Evolutionary conservation across 2,888 invertebrate genomes (phyloP).

Genomic region (Platynereis dumerilii): DNA sequence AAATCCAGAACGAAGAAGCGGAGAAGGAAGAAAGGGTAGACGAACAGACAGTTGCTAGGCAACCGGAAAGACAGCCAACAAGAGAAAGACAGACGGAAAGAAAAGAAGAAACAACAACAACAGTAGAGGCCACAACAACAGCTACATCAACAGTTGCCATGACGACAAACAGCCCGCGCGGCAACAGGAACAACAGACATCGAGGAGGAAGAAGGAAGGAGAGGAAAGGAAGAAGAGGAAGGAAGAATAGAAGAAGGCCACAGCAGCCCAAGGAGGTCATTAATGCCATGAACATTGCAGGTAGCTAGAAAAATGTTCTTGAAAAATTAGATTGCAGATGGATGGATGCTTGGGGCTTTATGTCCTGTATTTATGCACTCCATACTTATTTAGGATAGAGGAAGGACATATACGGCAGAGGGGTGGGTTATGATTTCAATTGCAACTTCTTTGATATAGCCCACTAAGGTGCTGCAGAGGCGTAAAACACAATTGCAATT

Average conservation of each 20-base stretch:
- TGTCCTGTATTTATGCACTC: no score
- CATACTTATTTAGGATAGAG: no score
- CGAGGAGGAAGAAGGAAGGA: neutral
- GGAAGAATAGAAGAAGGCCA: neutral
- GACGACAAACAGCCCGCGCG: neutral
- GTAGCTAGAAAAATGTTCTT: no score
- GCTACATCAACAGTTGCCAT: neutral
- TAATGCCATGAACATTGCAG: no score
- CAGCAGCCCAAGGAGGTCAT: neutral
- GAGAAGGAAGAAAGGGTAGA: constrained; percentile 14
- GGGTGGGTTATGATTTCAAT: no score
- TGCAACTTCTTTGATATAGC: no score
- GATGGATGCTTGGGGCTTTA: no score
- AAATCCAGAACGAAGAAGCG: neutral
- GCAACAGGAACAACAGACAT: neutral
- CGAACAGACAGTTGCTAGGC: neutral
- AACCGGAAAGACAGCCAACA: neutral
- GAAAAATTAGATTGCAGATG: no score
- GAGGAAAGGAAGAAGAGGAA: neutral
- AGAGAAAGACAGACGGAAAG: neutral
- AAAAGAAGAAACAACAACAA: neutral
- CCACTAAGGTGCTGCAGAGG: no score
- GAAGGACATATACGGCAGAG: no score
- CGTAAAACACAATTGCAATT: no score
- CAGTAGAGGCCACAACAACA: neutral